phyloP scores from a whole-genome alignment of 1,140 invertebrate genomes.

The Habropoda laboriosa region DNA sequence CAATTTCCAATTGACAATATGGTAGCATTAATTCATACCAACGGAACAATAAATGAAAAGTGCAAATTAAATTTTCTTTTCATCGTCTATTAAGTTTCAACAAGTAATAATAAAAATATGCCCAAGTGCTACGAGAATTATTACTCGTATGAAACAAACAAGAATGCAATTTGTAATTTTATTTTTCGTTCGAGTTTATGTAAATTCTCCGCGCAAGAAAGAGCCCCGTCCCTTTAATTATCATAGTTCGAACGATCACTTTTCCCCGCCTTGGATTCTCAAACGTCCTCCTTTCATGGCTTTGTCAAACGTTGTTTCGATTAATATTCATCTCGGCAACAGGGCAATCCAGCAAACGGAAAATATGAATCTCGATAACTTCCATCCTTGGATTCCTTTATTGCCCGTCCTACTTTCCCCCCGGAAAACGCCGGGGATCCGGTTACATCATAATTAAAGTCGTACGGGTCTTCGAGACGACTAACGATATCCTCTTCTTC shows the following conservation, averaged over 20 bases:
- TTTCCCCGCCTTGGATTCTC: too few species aligned
- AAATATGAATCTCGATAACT: conserved; percentile 41
- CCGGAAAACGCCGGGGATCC: background rate
- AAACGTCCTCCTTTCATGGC: background rate
- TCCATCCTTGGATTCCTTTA: conserved; percentile 22
- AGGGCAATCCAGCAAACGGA: background rate
- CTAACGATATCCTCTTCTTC: conserved; percentile 30
- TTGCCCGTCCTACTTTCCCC: conserved; percentile 12
- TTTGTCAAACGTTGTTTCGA: conserved; percentile 31
- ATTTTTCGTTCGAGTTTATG: conserved; percentile 3
- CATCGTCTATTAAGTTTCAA: too few species aligned
- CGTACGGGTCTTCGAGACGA: conserved; percentile 13
- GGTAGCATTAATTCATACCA: too few species aligned
- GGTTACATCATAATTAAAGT: conserved; percentile 52
- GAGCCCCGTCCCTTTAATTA: background rate
- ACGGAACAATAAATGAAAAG: too few species aligned
- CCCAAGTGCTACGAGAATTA: background rate
- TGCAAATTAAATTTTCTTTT: too few species aligned
- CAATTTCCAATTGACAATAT: too few species aligned
- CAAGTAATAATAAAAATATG: background rate
- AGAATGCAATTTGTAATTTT: background rate
- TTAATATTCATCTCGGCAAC: conserved; percentile 39
- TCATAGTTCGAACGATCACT: background rate
- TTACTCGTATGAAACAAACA: background rate
- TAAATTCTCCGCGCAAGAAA: background rate